These are phyloP conservation scores for Leucopsar rothschildi DNA, from an alignment of 2,113 vertebrate genomes.

Conservation along the genomic window DNA sequence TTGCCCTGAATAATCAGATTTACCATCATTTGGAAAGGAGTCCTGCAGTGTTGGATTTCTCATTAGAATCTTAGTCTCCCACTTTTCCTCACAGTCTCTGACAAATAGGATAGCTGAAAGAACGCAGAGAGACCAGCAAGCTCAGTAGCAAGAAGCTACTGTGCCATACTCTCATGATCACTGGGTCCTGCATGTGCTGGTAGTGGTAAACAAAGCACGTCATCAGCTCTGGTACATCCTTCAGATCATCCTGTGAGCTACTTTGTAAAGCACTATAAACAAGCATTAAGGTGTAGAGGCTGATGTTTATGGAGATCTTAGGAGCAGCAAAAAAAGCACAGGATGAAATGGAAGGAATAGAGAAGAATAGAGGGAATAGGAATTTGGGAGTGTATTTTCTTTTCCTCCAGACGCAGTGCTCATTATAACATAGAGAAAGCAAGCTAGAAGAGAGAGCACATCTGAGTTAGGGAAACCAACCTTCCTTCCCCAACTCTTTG, in stretches of 20 bases:
- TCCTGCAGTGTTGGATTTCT: background rate
- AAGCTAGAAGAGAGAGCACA: background rate
- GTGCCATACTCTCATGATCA: background rate
- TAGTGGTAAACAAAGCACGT: background rate
- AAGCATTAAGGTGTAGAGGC: background rate
- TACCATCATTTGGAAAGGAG: background rate
- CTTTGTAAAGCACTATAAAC: background rate
- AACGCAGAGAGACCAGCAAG: background rate
- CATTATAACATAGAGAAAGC: background rate
- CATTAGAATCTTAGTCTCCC: background rate
- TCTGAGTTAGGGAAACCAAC: background rate
- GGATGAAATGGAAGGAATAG: background rate
- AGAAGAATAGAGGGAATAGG: background rate
- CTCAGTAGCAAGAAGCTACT: background rate
- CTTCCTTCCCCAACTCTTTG: background rate
- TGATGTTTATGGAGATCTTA: background rate
- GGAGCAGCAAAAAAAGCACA: background rate
- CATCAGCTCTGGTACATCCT: background rate
- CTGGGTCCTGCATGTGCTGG: background rate
- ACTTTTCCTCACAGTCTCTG: background rate
- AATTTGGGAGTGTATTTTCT: background rate
- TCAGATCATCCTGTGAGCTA: background rate
- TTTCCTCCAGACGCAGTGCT: fast-evolving
- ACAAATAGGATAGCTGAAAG: background rate
- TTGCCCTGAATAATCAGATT: background rate